Conservation (phyloP, 1,140 invertebrate species). For the Wasmannia auropunctata region DNA sequence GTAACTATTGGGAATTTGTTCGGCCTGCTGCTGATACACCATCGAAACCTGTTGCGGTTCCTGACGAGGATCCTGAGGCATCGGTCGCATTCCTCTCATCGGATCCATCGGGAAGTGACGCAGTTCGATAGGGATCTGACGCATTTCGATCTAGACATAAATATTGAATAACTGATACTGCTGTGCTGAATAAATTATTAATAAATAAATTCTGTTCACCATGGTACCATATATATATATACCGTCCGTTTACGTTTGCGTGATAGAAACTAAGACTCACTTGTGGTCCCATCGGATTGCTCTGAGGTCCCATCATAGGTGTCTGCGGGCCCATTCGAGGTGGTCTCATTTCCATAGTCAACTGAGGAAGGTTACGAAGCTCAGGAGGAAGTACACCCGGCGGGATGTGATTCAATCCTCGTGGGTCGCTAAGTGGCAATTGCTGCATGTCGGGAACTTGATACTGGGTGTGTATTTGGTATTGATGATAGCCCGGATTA, state of each 20-base stretch:
- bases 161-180: background rate
- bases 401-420: conserved; percentile 79
- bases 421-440: conserved; percentile 78
- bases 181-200: background rate
- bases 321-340: conserved; percentile 75
- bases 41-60: conserved; percentile 72
- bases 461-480: conserved; percentile 81
- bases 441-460: conserved; percentile 82
- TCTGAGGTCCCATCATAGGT: conserved; percentile 67
- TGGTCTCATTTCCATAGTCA: conserved; percentile 80
- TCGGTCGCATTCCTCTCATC: conserved; percentile 77
- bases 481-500: conserved; percentile 77
- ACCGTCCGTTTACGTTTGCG: background rate
- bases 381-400: conserved; percentile 75
- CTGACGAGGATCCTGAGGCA: conserved; percentile 73
- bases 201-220: conserved; percentile 4
- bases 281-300: conserved; percentile 73
- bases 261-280: background rate
- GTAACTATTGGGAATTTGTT: conserved; percentile 67
- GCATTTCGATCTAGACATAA: conserved; percentile 74
- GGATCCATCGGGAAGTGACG: conserved; percentile 77
- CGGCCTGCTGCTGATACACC: conserved; percentile 75
- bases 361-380: conserved; percentile 78
- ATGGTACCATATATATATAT: background rate
- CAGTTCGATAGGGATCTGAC: conserved; percentile 80